Percentiles rank a stretch among this genome's conserved stretches.
phyloP scores from a whole-genome alignment of 92 coral and sea anemone species.

The Actinostola sp. region DNA sequence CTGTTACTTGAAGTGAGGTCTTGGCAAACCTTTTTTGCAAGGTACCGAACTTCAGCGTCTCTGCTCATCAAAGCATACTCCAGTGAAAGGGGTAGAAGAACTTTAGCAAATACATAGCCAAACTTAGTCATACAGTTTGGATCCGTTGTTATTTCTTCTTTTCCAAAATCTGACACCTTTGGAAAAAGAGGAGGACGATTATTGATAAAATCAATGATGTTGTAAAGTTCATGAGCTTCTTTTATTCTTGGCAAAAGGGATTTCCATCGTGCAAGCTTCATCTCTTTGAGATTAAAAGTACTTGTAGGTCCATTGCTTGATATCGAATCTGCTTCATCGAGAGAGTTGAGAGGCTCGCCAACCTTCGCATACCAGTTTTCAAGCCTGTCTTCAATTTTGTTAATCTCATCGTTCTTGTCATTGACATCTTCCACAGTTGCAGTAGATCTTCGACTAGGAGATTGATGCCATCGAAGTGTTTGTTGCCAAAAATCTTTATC shows the following conservation, averaged over 20 bases:
- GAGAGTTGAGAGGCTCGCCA: background rate
- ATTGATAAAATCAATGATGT: background rate
- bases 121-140: constrained; percentile 3
- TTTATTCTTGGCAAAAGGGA: background rate
- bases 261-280: constrained; percentile 2
- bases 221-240: background rate
- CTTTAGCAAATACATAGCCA: constrained; percentile 9
- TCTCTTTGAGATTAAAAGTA: background rate
- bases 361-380: constrained; percentile 12
- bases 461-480: constrained; percentile 18
- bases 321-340: background rate
- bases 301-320: background rate
- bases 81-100: constrained; percentile 41
- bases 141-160: background rate
- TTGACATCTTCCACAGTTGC: background rate
- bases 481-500: constrained; percentile 32
- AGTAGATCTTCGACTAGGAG: background rate
- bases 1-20: background rate
- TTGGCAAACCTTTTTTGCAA: constrained; percentile 8
- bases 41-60: constrained; percentile 11
- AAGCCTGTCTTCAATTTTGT: constrained; percentile 8
- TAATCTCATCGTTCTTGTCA: background rate
- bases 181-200: constrained; percentile 3
- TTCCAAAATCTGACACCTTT: constrained; percentile 15
- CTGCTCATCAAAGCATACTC: constrained; percentile 32